phyloP scores from a whole-genome alignment of 2,888 invertebrate species.

The Agrotis exclamationis region DNA sequence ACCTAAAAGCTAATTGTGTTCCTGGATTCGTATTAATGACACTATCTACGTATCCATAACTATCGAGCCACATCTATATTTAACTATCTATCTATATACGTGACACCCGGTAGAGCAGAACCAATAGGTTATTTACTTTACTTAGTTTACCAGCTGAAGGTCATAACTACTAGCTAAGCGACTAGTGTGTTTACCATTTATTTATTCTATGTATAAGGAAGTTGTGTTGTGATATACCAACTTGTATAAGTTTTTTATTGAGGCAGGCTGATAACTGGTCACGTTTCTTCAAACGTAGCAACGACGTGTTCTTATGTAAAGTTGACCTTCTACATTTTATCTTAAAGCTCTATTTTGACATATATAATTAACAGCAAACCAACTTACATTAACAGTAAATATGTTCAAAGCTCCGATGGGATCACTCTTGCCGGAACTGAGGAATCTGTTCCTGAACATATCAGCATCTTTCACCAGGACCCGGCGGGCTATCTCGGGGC shows the following conservation, averaged over 20 bases:
- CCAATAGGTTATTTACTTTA: too few relatives aligned
- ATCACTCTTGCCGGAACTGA: slow-evolving; percentile 75
- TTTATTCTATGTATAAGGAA: background rate
- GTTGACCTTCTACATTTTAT: background rate
- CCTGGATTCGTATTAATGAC: too few relatives aligned
- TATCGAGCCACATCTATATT: too few relatives aligned
- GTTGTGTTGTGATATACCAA: background rate
- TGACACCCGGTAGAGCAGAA: too few relatives aligned
- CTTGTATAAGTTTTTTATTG: background rate
- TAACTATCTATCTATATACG: too few relatives aligned
- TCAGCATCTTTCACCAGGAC: slow-evolving; percentile 79
- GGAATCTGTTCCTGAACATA: slow-evolving; percentile 75
- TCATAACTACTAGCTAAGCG: background rate
- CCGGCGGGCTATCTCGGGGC: slow-evolving; percentile 74
- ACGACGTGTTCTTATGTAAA: background rate
- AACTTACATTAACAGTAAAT: slow-evolving; percentile 75
- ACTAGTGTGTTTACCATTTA: background rate
- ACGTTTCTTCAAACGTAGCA: background rate
- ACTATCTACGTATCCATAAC: too few relatives aligned
- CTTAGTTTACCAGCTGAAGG: too few relatives aligned
- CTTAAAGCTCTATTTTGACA: background rate
- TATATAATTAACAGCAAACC: background rate
- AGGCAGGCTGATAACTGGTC: background rate
- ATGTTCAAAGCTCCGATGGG: slow-evolving; percentile 76
- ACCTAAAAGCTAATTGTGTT: too few relatives aligned